A percentile compares a stretch with the other conserved stretches of the same genome.
phyloP scores from a whole-genome alignment of 2,888 invertebrate species.

The Epirrhoe tristata region DNA sequence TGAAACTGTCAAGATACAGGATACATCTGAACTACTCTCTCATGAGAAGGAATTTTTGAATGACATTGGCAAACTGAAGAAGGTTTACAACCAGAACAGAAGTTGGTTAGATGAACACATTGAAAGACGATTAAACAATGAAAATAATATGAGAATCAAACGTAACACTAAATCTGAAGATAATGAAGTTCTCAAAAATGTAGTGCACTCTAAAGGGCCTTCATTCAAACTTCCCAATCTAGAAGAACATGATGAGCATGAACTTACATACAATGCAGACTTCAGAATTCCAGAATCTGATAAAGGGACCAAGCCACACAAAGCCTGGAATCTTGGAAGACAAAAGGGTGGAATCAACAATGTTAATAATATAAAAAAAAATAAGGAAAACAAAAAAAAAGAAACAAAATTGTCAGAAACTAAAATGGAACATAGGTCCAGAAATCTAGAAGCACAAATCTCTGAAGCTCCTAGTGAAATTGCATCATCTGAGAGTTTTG shows the following conservation, averaged over 20 bases:
- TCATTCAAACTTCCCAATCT: conserved; percentile 16
- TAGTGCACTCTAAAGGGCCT: conserved; percentile 13
- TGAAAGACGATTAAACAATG: conserved; percentile 58
- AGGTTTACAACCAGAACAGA: conserved; percentile 73
- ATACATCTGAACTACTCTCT: conserved; percentile 44
- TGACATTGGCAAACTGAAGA: conserved; percentile 68
- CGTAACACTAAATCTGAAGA: conserved; percentile 14
- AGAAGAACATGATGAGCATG: conserved; percentile 18
- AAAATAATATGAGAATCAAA: conserved; percentile 28
- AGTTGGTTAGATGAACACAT: conserved; percentile 75
- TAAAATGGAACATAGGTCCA: conserved; percentile 14
- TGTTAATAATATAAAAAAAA: conserved; percentile 6
- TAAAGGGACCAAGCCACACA: conserved; percentile 26
- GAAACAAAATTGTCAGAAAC: conserved; percentile 15
- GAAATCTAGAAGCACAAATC: conserved; percentile 32
- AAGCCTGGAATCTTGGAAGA: conserved; percentile 26
- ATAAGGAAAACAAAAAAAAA: conserved; percentile 9
- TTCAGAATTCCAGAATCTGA: conserved; percentile 34
- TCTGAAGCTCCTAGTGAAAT: conserved; percentile 21
- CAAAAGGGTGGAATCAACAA: conserved; percentile 12
- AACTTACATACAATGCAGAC: conserved; percentile 2
- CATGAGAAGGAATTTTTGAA: conserved; percentile 68
- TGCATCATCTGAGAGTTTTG: conserved; percentile 23
- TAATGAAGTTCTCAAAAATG: conserved; percentile 9
- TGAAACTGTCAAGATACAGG: conserved; percentile 45